Conservation (phyloP, 2,888 invertebrate species). For the Aphodius sticticus region DNA sequence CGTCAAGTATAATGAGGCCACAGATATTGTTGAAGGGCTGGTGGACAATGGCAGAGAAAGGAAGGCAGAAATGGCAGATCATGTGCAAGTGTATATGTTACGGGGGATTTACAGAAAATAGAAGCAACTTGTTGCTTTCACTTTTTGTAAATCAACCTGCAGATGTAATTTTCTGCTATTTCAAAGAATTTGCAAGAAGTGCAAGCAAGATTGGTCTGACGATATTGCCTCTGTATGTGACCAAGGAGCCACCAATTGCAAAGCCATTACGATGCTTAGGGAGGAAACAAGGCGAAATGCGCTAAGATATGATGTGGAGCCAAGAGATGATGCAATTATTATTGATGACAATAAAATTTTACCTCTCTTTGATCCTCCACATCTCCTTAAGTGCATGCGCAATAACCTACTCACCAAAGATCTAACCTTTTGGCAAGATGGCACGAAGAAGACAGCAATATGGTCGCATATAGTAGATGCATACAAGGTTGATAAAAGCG, state of each 20-base stretch:
- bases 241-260: background rate
- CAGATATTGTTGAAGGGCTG: background rate
- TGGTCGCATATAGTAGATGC: constrained; percentile 30
- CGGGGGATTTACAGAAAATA: constrained; percentile 33
- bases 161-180: background rate
- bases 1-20: background rate
- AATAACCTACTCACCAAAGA: constrained; percentile 30
- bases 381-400: constrained; percentile 32
- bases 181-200: constrained; percentile 1
- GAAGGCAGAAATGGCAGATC: constrained; percentile 35
- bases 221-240: background rate
- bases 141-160: constrained; percentile 29
- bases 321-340: constrained; percentile 20
- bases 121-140: constrained; percentile 37
- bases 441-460: constrained; percentile 12
- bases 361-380: constrained; percentile 31
- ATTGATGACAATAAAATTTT: constrained; percentile 23
- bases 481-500: constrained; percentile 19
- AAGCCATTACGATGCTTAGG: constrained; percentile 19
- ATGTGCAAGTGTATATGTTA: constrained; percentile 37
- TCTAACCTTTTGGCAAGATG: constrained; percentile 10
- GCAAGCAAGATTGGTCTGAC: background rate
- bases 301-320: background rate
- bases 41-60: background rate
- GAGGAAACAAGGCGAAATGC: constrained; percentile 22